Evolutionary conservation across 2,888 invertebrate genomes (phyloP), one percentile per base, ranked within the genome.

Genomic region (Yponomeuta plumbellus): DNA sequence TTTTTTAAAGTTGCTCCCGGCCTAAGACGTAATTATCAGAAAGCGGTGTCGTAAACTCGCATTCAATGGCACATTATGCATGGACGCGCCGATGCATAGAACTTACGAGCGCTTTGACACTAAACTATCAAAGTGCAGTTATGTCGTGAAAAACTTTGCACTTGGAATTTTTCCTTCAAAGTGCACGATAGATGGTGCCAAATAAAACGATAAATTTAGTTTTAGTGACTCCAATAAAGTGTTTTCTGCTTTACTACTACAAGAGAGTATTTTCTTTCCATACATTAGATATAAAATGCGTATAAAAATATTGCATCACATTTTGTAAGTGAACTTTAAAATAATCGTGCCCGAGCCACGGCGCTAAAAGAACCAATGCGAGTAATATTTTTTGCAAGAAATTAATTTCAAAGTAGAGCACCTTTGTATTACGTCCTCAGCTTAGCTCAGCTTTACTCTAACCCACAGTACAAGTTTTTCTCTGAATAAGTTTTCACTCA

Each of bases 141-240:
- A 52, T 52, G 44, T 52, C 44, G 44, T 52, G 44, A 52, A 52
- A 17, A 52, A 52, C 44, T 52, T 52, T 52, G 44, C 44, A 52
- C 44, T 52, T 52, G 17, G 44, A 52, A 52, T 52, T 52, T 52
- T 52, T 44, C 44, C 44, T 44, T 52, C 44, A 52, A 52, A 52
- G 17, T 52, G 44, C 17, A 2, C 44, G 44, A 52, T 52, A 5
- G 44, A 52, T 52, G 17, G 44, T 52, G 44, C 44, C 44, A 52
- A 52, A 52, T 52, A 52, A 52, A 52, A 52, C 44, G 44, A 52
- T 52, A 52, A 52, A 52, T 52, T 52, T 52, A 17, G 17, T 17
- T 52, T 44, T 52, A 52, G 17, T 17, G 44, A 52, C 44, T 52
- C 44, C 17, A 52, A 17, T 52, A 52, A 52, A 52, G 44, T 52